Conservation (phyloP, 2,888 invertebrate genomes). For the Lissonota sp. region DNA sequence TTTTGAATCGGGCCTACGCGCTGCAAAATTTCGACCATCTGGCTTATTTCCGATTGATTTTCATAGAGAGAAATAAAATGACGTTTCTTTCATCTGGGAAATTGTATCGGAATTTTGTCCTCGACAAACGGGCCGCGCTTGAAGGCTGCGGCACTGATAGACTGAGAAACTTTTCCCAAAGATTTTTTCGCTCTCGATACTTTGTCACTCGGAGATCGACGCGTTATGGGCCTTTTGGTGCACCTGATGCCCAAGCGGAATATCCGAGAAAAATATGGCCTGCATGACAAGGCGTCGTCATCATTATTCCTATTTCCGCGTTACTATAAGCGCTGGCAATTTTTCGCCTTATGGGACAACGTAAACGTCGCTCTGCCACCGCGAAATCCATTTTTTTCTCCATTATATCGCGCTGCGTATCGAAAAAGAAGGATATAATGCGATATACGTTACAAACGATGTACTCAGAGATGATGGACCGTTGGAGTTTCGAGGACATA, state of each 20-base stretch:
- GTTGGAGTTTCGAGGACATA: constrained; percentile 55
- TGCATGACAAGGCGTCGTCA: constrained; percentile 47
- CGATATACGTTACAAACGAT: not conserved
- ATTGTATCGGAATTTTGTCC: constrained; percentile 24
- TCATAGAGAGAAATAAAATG: not conserved
- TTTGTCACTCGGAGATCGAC: too few species aligned
- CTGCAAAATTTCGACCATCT: constrained; percentile 79
- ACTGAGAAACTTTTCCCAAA: not conserved
- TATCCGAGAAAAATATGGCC: not conserved
- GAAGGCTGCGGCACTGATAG: not conserved
- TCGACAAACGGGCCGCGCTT: constrained; percentile 46
- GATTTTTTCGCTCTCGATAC: not conserved
- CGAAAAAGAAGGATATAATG: constrained; percentile 34
- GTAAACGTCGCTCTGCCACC: constrained; percentile 22
- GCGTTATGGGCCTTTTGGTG: not conserved
- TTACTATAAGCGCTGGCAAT: constrained; percentile 38
- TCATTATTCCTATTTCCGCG: constrained; percentile 50
- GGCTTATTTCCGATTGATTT: constrained; percentile 57
- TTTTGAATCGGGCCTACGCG: constrained; percentile 70
- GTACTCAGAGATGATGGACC: constrained; percentile 39
- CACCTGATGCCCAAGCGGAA: constrained; percentile 1
- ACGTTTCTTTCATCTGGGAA: not conserved
- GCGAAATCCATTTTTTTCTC: constrained; percentile 38
- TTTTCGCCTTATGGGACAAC: constrained; percentile 48
- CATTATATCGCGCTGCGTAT: constrained; percentile 47